These are phyloP conservation scores for Trichomycterus rosablanca DNA, from an alignment of 2,113 vertebrate genomes.

Conservation along the genomic window DNA sequence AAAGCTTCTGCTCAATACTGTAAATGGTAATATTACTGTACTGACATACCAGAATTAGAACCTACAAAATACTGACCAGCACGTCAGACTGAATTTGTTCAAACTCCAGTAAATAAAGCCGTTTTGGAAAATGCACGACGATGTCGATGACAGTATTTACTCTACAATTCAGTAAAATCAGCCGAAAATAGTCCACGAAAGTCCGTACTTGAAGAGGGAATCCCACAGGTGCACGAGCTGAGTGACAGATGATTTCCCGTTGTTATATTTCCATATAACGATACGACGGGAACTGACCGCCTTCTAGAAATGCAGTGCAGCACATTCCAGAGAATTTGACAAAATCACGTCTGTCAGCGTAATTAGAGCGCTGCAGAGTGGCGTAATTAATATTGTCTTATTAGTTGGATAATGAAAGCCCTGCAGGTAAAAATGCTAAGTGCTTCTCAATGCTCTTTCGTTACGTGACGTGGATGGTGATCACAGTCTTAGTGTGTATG, in stretches of 20 bases:
- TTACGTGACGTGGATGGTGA: conserved; percentile 43
- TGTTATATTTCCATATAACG: conserved; percentile 32
- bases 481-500: conserved; percentile 10
- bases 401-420: conserved; percentile 71
- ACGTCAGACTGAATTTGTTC: no score
- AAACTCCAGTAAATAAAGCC: no score
- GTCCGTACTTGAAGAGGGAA: conserved; percentile 3
- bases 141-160: not conserved
- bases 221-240: conserved; percentile 20
- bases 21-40: no score
- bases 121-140: no score
- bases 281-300: conserved; percentile 34
- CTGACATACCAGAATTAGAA: no score
- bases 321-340: conserved; percentile 49
- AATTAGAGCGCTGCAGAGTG: conserved; percentile 63
- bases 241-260: conserved; percentile 32
- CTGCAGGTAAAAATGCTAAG: conserved; percentile 63
- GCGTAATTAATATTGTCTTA: conserved; percentile 72
- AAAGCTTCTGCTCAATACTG: no score
- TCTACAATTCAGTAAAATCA: not conserved
- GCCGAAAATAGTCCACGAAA: not conserved
- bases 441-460: conserved; percentile 34
- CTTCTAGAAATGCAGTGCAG: conserved; percentile 33
- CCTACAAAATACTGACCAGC: no score
- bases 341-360: conserved; percentile 61